These are phyloP conservation scores for Chaetorhynchus papuensis DNA, from an alignment of 2,113 vertebrate species.

Conservation along the genomic window DNA sequence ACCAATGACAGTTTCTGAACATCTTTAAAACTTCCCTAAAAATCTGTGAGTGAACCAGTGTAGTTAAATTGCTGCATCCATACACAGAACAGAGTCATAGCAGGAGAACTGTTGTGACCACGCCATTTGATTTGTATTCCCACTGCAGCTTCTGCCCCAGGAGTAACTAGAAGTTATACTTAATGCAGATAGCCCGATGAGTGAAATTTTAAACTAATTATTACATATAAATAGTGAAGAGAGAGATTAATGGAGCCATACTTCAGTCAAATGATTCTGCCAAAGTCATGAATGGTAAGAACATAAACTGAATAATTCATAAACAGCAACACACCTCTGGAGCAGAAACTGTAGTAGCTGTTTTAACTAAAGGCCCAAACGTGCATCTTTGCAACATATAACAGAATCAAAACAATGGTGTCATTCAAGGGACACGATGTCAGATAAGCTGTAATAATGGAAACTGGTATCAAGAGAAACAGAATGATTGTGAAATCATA, in stretches of 20 bases:
- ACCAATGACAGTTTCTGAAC: not conserved
- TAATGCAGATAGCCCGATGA: conserved; percentile 31
- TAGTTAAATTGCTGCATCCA: not conserved
- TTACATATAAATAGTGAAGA: conserved; percentile 53
- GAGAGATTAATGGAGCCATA: conserved; percentile 30
- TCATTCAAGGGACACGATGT: not conserved
- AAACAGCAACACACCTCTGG: not conserved
- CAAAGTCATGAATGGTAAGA: conserved; percentile 1
- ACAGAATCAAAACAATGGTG: not conserved
- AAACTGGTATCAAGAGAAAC: conserved; percentile 4
- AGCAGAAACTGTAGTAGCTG: not conserved
- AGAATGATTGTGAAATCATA: not conserved
- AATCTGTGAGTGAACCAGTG: not conserved
- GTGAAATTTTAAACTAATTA: conserved; percentile 51
- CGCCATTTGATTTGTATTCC: not conserved
- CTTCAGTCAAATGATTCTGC: conserved; percentile 41
- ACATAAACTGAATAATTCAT: not conserved
- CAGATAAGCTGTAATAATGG: not conserved
- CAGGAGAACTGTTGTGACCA: not conserved
- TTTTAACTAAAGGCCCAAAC: conserved; percentile 3
- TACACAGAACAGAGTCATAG: not conserved
- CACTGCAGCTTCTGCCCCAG: not conserved
- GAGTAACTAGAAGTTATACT: conserved; percentile 6
- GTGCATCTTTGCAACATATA: not conserved
- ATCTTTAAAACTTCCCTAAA: not conserved